Percentiles rank a stretch among this genome's conserved stretches.
Conservation (phyloP, 2,888 invertebrate species). For the Leptinotarsa rubiginosa region DNA sequence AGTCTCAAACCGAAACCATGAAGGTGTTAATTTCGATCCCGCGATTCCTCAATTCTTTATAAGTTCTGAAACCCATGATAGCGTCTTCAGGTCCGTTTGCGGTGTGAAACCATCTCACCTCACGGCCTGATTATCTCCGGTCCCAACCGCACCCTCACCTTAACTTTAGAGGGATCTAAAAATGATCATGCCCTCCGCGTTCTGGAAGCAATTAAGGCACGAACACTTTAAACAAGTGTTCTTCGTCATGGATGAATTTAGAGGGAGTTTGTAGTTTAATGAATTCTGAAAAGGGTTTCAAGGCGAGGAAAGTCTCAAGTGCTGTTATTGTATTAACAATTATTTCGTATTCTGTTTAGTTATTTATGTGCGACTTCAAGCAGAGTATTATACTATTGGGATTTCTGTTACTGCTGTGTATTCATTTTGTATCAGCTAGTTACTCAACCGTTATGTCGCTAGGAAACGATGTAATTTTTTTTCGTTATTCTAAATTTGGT, state of each 20-base stretch:
- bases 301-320: constrained; percentile 9
- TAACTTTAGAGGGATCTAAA: constrained; percentile 44
- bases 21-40: neutral
- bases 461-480: too few relatives aligned
- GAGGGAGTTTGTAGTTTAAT: constrained; percentile 25
- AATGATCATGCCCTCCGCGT: constrained; percentile 45
- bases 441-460: too few relatives aligned
- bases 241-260: constrained; percentile 21
- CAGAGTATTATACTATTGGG: neutral
- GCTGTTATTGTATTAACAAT: constrained; percentile 12
- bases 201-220: constrained; percentile 49
- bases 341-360: neutral
- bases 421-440: too few relatives aligned
- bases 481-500: too few relatives aligned
- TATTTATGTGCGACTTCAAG: neutral
- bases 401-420: too few relatives aligned
- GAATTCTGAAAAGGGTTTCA: constrained; percentile 25
- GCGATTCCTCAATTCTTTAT: constrained; percentile 9
- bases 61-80: neutral
- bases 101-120: constrained; percentile 39
- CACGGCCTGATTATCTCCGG: constrained; percentile 41
- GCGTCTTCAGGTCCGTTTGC: constrained; percentile 36
- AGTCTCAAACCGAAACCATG: neutral
- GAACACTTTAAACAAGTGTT: constrained; percentile 45
- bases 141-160: constrained; percentile 46